These are phyloP conservation scores for Coregonus clupeaformis DNA, from an alignment of 2,113 vertebrate species.

Conservation along the genomic window DNA sequence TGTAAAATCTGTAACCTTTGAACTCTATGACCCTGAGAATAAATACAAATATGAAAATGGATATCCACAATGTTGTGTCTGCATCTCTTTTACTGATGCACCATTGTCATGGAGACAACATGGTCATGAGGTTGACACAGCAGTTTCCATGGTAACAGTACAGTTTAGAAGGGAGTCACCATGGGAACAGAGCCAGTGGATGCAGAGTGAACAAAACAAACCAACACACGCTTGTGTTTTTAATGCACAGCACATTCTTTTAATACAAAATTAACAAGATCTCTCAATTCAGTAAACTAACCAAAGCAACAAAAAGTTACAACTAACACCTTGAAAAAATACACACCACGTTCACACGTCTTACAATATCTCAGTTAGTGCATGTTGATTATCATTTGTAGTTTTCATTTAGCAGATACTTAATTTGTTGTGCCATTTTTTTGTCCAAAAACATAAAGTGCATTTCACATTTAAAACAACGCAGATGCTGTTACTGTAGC, in stretches of 20 bases:
- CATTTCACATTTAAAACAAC: conserved; percentile 80
- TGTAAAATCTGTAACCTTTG: conserved; percentile 60
- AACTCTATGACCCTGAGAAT: conserved; percentile 35
- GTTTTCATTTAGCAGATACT: conserved; percentile 80
- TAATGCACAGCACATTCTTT: conserved; percentile 79
- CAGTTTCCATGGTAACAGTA: conserved; percentile 69
- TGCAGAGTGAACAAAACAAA: conserved; percentile 55
- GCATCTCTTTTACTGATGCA: conserved; percentile 38
- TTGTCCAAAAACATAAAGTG: conserved; percentile 78
- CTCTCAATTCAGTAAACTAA: conserved; percentile 73
- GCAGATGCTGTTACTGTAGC: conserved; percentile 69
- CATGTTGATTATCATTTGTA: conserved; percentile 77
- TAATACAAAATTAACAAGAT: conserved; percentile 84
- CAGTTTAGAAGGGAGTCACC: conserved; percentile 64
- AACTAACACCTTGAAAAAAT: conserved; percentile 82
- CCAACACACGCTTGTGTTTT: conserved; percentile 54
- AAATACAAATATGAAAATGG: conserved; percentile 63
- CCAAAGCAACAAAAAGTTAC: conserved; percentile 80
- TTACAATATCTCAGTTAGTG: conserved; percentile 78
- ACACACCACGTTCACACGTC: conserved; percentile 77
- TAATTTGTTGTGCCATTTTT: conserved; percentile 78
- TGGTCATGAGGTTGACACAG: conserved; percentile 54
- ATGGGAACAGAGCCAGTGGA: conserved; percentile 59
- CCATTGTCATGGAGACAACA: conserved; percentile 53
- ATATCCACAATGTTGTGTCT: conserved; percentile 13